A percentile compares a stretch with the other conserved stretches of the same genome.
Conservation (phyloP, 2,113 vertebrate species). For the Melospiza melodia region DNA sequence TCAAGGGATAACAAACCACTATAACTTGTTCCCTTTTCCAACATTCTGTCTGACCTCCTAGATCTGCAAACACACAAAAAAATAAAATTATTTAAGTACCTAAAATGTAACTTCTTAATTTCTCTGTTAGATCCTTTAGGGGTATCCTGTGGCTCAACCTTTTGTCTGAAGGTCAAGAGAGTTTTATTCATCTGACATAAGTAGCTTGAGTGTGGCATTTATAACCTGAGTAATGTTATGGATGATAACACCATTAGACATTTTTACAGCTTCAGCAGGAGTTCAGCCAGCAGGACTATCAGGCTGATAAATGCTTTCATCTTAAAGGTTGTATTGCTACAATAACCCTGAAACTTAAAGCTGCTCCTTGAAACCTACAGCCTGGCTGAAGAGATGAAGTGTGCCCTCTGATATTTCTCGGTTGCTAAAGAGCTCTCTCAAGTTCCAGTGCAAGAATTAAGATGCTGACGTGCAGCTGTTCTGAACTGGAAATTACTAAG, state of each 20-base stretch:
- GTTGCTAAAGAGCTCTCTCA: constrained; percentile 16
- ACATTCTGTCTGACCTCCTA: neutral
- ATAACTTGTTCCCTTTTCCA: neutral
- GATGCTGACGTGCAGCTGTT: neutral
- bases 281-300: constrained; percentile 53
- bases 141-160: neutral
- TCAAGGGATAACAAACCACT: neutral
- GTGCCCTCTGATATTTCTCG: constrained; percentile 7
- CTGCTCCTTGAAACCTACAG: constrained; percentile 32
- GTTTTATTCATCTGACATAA: constrained; percentile 39
- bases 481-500: neutral
- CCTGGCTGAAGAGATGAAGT: constrained; percentile 23
- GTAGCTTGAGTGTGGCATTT: constrained; percentile 51
- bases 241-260: constrained; percentile 45
- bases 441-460: neutral
- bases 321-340: constrained; percentile 46
- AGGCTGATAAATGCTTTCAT: constrained; percentile 62
- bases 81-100: neutral
- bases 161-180: constrained; percentile 57
- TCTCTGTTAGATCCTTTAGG: neutral
- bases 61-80: neutral
- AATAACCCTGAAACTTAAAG: constrained; percentile 36
- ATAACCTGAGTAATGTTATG: constrained; percentile 53
- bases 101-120: neutral
- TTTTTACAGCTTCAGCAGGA: constrained; percentile 60